These are phyloP conservation scores for Platyura marginata DNA, from an alignment of 1,140 invertebrate genomes.

Conservation along the genomic window DNA sequence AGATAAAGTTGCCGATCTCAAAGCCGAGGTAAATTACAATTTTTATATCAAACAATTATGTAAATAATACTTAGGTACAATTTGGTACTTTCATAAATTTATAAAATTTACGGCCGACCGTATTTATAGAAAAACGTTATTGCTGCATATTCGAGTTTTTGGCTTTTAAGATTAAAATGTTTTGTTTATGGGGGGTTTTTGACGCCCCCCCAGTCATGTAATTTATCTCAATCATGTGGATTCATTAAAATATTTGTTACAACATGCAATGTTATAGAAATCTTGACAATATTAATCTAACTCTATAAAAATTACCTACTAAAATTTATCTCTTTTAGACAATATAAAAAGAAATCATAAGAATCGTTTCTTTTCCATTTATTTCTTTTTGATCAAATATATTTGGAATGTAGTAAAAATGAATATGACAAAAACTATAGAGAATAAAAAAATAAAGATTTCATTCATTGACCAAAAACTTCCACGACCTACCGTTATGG, in stretches of 20 bases:
- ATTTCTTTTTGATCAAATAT: neutral
- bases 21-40: constrained; percentile 62
- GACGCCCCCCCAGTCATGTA: neutral
- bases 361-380: no score
- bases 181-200: neutral
- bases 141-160: neutral
- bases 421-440: no score
- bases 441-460: no score
- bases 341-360: no score
- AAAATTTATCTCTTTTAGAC: no score
- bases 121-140: neutral
- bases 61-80: neutral
- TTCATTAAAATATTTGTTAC: no score
- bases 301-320: neutral
- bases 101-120: neutral
- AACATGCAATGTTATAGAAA: no score
- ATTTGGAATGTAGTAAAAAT: no score
- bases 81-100: neutral
- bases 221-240: no score
- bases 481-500: no score
- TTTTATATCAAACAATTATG: neutral
- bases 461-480: no score
- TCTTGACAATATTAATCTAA: neutral
- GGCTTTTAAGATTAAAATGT: neutral
- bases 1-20: constrained; percentile 76